Base-by-base conservation (phyloP, 2,113 vertebrate species). In the Tringa solitaria region DNA sequence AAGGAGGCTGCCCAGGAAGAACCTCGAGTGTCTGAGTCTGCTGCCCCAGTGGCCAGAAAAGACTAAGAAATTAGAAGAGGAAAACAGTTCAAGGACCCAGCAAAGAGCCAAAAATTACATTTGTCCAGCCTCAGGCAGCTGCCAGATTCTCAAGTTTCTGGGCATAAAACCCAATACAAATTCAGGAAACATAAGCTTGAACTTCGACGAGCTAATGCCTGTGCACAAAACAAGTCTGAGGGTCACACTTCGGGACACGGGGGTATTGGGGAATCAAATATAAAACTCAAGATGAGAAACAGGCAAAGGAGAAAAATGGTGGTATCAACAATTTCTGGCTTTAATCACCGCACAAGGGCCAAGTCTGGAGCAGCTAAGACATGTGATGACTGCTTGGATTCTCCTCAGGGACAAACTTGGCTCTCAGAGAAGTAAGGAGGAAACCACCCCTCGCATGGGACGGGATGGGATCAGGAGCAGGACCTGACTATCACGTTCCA, bases 271-370 rank as follows among this genome's bases (percentile, higher is more conserved):
- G 35, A 94, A 82, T 54, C 35, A 59, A 79, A 89, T 19, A 20
- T 9, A 91, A 89, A 91, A 92, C 20, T 78, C 35, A 22, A 56
- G 35, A 89, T 50, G 45, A 89, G 57, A 96, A 92, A 89, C 39
- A 94, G 65, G 28, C 87, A 89, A 77, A 78, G 61, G 54, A 94
- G 57, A 28, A 86, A 89, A 92, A 90, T 33, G 41, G 72, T 18
- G 32, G 65, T 89, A 94, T 87, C 74, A 91, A 84, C 51, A 60
- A 72, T 60, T 95, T 75, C 91, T 94, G 81, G 57, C 54, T 96
- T 87, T 89, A 96, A 84, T 95, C 77, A 87, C 4, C 2, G 18
- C 50, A 9, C 46, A 69, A 90, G n/a, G 70, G 88, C 85, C 88
- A 90, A 73, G 83, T 75, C 79, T 90, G 65, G 51, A 90, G 64